A percentile compares a stretch with the other conserved stretches of the same genome.
phyloP scores from a whole-genome alignment of 2,113 vertebrate genomes.

The Phrynosoma blainvillii region DNA sequence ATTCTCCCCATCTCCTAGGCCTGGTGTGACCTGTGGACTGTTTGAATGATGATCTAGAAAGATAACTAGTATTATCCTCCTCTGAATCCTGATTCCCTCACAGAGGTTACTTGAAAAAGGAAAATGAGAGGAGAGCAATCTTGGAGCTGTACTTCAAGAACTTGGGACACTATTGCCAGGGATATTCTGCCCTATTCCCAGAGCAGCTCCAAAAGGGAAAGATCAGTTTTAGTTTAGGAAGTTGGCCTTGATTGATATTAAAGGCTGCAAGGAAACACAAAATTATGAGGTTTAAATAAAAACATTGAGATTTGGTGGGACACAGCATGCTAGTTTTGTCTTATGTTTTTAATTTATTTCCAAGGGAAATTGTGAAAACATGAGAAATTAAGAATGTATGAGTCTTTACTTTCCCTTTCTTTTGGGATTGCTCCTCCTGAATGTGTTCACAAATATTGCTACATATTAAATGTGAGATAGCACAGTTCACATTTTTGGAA shows the following conservation, averaged over 20 bases:
- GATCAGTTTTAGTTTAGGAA: not conserved
- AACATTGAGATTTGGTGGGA: conserved; percentile 4
- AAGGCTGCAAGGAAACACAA: conserved; percentile 34
- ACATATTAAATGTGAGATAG: not conserved
- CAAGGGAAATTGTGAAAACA: not conserved
- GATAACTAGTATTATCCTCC: no score
- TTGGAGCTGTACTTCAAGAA: no score
- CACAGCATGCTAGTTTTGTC: not conserved
- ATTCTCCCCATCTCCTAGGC: no score
- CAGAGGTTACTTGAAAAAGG: no score
- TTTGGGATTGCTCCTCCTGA: not conserved
- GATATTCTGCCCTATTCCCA: not conserved
- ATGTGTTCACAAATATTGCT: not conserved
- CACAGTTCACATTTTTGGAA: not conserved
- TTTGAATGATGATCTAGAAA: no score
- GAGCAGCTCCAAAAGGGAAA: not conserved
- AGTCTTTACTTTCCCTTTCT: not conserved
- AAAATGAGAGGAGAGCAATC: no score
- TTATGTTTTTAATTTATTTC: not conserved
- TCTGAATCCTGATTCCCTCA: no score
- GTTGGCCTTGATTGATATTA: no score
- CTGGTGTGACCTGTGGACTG: no score
- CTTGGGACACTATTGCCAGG: not conserved
- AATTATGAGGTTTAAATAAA: conserved; percentile 22
- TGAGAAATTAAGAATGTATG: not conserved